phyloP scores from a whole-genome alignment of 2,113 vertebrate species.

The Mesembrinibis cayennensis region DNA sequence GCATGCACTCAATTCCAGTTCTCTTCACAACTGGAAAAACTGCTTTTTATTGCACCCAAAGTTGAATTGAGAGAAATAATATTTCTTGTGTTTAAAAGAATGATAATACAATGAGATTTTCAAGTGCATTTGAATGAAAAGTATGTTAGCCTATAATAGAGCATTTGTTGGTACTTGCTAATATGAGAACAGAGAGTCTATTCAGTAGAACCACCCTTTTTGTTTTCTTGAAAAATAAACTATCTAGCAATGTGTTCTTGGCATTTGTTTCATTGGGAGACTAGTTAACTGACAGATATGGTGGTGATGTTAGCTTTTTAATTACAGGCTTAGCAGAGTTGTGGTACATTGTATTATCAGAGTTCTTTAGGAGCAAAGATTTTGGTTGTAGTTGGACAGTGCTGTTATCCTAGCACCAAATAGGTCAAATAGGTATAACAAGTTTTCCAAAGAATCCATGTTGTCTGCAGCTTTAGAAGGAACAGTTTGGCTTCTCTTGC shows the following conservation, averaged over 20 bases:
- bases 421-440: not conserved
- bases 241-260: not conserved
- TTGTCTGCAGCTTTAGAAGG: not conserved
- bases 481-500: not conserved
- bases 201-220: not conserved
- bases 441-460: not conserved
- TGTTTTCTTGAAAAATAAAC: slow-evolving; percentile 19
- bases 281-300: not conserved
- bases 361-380: not conserved
- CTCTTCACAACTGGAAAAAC: not conserved
- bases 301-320: not conserved
- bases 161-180: not conserved
- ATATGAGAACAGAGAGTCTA: not conserved
- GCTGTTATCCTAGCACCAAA: not conserved
- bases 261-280: not conserved
- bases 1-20: not conserved
- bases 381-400: not conserved
- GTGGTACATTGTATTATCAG: not conserved
- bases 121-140: not conserved
- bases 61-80: slow-evolving; percentile 13
- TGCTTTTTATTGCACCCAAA: not conserved
- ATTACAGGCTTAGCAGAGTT: not conserved
- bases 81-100: slow-evolving; percentile 9
- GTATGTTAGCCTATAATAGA: not conserved
- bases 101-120: slow-evolving; percentile 29